A percentile compares a stretch with the other conserved stretches of the same genome.
These are phyloP conservation scores for Aurelia aurita complex sp. Pacific DNA, from an alignment of 30 jellyfish, hydroid and myxozoan species.

Conservation along the genomic window DNA sequence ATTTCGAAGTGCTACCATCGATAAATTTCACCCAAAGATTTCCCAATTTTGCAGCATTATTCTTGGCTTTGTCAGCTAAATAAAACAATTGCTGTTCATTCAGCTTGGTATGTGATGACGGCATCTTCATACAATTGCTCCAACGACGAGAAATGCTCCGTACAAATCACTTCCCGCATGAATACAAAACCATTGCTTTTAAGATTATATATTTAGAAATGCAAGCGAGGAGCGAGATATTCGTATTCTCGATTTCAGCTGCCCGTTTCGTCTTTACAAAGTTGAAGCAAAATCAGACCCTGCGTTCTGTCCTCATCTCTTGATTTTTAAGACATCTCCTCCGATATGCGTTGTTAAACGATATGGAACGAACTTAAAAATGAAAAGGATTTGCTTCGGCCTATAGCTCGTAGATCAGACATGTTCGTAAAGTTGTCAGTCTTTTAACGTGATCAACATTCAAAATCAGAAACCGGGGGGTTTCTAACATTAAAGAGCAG, in stretches of 20 bases:
- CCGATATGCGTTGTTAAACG: neutral
- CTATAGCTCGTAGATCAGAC: conserved; percentile 42
- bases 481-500: conserved; percentile 24
- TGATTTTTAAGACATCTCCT: neutral
- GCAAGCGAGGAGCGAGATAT: conserved; percentile 16
- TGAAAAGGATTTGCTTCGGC: conserved; percentile 22
- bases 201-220: neutral
- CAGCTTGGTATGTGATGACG: conserved; percentile 38
- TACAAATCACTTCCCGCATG: conserved; percentile 7
- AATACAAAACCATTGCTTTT: neutral
- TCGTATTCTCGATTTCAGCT: conserved; percentile 41
- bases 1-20: conserved; percentile 60
- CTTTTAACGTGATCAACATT: conserved; percentile 67
- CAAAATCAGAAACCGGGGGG: conserved; percentile 62
- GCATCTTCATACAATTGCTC: conserved; percentile 29
- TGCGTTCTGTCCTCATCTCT: neutral
- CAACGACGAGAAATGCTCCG: neutral
- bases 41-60: conserved; percentile 60
- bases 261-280: conserved; percentile 49
- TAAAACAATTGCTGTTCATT: conserved; percentile 56
- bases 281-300: neutral
- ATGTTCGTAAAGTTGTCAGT: conserved; percentile 64
- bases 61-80: conserved; percentile 66
- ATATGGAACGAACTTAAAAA: neutral
- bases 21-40: conserved; percentile 44